Base-by-base conservation (phyloP, 2,888 invertebrate species). In the Priocnemis perturbator region DNA sequence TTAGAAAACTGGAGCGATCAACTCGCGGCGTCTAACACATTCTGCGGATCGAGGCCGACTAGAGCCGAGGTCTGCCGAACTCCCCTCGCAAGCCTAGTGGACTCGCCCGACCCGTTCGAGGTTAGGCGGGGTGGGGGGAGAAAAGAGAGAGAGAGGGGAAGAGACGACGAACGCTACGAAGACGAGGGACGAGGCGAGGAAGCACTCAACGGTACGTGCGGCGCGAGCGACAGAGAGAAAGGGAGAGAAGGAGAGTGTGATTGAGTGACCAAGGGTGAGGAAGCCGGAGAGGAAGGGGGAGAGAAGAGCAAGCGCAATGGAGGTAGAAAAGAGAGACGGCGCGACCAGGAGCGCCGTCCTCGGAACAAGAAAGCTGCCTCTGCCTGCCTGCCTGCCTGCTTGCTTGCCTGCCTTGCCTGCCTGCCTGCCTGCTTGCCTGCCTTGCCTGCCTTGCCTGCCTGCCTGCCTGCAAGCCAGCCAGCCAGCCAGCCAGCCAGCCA, bases 31-130 rank as follows among this genome's bases (percentile, higher is more conserved):
- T 87, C 86, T 83, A 84, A 73, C 76, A 83, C 84, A 85, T 86
- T 88, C 87, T 86, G 84, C 87, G 87, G 88, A 88, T 87, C 88
- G 87, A 88, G 88, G 87, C 86, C 87, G 87, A 89, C 89, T 89
- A 86, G 84, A 84, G 86, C 79, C 84, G 84, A 86, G 81, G 81
- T 83, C 83, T 85, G 79, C 85, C 88, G 77, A 83, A 82, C 88
- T 82, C 85, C 85, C 88, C 85, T 85, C 73, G 80, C 71, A 78
- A 78, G 79, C 76, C 77, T 76, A 82, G 81, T 89, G 87, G 88
- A 88, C 89, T 89, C 89, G 89, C 85, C 88, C 88, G 87, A 85
- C 81, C 83, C 83, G 85, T 83, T 81, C 77, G 73, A 68, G 74
- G 79, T 78, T 74, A 74, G 70, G 69, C 52, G 72, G 44, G 71